Evolutionary conservation across 1,140 invertebrate species (phyloP), one percentile per base, ranked within the genome.

Genomic region (Fopius arisanus): DNA sequence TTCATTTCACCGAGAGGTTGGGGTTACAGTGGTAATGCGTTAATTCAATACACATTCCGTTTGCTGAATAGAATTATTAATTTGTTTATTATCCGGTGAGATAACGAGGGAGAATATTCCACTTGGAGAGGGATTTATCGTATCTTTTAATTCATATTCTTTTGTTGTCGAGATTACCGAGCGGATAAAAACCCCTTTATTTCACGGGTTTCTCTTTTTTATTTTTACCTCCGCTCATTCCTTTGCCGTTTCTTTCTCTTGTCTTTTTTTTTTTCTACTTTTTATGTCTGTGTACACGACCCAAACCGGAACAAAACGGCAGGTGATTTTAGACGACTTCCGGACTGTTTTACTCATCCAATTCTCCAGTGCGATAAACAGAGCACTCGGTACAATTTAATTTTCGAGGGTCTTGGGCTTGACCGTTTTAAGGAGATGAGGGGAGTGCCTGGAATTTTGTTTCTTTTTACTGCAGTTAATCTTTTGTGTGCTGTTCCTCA

Each of bases 281-380:
- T 43, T 10, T 21, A 41, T 62, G 19, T 62, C 9, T 62, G 54
- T 62, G 19, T 62, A 68, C 66, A 40, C 33, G 19, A 10, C 12
- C 43, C 23, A 16, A 48, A 68, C 19, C 66, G 66, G 26, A 68
- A 68, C 66, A 68, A 68, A 68, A 73, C 59, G 71, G 68, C 76
- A 67, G 76, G 33, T 73, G 71, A 77, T 77, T 75, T 70, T 3
- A 43, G 16, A 23, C 68, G 48, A 77, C 74, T 77, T 78, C 76
- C 76, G 76, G 74, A 14, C 41, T 43, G 70, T 72, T 76, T 78
- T 76, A 72, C 65, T 66, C 62, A 68, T 78, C 74, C 70, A 76
- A 76, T 76, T 78, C 41, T 16, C 3, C 62, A 72, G 59, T 40
- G 40, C 70, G 66, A 67, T 67, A 67, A 67, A 66, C 63, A 40